A percentile compares a stretch with the other conserved stretches of the same genome.
Evolutionary conservation across 2,888 invertebrate genomes (phyloP).

Genomic region (Tuta absoluta): DNA sequence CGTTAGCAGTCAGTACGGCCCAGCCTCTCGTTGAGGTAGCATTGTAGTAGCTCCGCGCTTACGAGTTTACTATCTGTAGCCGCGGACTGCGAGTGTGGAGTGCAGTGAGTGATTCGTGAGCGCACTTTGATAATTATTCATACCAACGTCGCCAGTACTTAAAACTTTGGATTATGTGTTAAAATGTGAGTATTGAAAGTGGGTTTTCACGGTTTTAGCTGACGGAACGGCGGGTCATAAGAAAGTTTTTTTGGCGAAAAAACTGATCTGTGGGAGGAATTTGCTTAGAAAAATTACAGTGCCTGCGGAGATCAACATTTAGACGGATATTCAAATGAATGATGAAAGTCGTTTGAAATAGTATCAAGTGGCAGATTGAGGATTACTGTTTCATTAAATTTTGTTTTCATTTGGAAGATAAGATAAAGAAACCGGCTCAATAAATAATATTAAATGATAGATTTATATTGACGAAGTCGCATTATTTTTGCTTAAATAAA

Average conservation of each 20-base stretch:
- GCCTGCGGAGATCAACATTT: neutral
- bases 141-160: conserved; percentile 5
- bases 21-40: conserved; percentile 66
- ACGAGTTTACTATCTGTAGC: conserved; percentile 28
- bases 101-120: conserved; percentile 64
- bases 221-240: conserved; percentile 9
- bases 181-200: conserved; percentile 49
- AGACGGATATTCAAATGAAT: neutral
- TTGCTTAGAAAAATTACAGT: conserved; percentile 14
- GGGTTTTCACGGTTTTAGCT: conserved; percentile 4
- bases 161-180: conserved; percentile 41
- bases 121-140: conserved; percentile 41
- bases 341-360: neutral
- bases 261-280: neutral
- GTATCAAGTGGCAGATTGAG: neutral
- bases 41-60: neutral
- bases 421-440: too few relatives aligned
- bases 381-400: neutral
- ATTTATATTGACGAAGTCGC: too few relatives aligned
- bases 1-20: conserved; percentile 64
- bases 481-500: too few relatives aligned
- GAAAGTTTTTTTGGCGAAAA: conserved; percentile 17
- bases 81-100: conserved; percentile 55
- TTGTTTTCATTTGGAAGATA: neutral
- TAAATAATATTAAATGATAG: too few relatives aligned